Percentiles rank a stretch among this genome's conserved stretches.
Conservation (phyloP, 2,888 invertebrate species). For the Chloroclystis v-ata region DNA sequence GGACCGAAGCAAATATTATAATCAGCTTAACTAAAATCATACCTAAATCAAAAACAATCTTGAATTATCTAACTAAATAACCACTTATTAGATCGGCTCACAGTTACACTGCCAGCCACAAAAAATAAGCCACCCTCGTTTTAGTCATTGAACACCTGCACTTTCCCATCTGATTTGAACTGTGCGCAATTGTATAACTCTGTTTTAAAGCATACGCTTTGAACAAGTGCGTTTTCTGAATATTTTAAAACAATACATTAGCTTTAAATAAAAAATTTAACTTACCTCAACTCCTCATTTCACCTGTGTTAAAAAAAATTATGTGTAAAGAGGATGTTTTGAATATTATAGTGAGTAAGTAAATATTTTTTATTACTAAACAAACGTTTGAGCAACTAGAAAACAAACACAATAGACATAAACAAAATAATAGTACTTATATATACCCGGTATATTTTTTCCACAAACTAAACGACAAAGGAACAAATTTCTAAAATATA, state of each 20-base stretch:
- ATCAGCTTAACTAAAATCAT: conserved; percentile 39
- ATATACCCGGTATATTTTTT: too few relatives aligned
- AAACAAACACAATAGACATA: too few relatives aligned
- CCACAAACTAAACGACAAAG: too few relatives aligned
- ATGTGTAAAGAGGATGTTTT: too few relatives aligned
- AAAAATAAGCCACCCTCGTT: conserved; percentile 58
- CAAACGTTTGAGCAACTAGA: too few relatives aligned
- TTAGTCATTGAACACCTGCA: conserved; percentile 63
- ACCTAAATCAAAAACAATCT: conserved; percentile 42
- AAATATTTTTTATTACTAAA: too few relatives aligned
- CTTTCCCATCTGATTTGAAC: conserved; percentile 62
- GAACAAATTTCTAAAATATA: background rate
- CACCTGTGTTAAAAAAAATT: too few relatives aligned
- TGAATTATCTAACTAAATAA: conserved; percentile 58
- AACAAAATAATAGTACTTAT: too few relatives aligned
- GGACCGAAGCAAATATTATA: conserved; percentile 21
- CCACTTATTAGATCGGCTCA: conserved; percentile 67
- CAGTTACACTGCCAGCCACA: conserved; percentile 60
- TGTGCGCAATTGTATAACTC: conserved; percentile 40
- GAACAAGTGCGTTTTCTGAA: background rate
- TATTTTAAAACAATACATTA: too few relatives aligned
- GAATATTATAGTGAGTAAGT: too few relatives aligned
- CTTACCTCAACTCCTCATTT: too few relatives aligned
- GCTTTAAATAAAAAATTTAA: too few relatives aligned
- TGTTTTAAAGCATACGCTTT: conserved; percentile 1